These are phyloP conservation scores for Lacerta bilineata DNA, from an alignment of 2,797 vertebrate genomes.

Conservation along the genomic window DNA sequence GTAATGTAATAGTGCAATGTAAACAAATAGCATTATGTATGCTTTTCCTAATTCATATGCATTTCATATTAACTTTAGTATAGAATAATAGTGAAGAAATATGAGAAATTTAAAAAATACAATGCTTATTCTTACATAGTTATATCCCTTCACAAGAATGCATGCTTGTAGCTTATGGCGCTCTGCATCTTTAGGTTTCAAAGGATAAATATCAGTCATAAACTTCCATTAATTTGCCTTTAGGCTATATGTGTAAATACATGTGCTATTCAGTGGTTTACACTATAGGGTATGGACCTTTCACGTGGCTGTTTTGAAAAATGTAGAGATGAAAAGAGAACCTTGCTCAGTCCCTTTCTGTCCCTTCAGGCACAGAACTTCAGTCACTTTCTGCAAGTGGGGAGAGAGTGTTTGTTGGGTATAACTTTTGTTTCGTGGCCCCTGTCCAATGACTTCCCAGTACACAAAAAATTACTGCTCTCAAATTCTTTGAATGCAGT, in stretches of 20 bases:
- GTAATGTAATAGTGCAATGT: no score
- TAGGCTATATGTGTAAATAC: neutral
- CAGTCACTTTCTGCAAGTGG: fast-evolving
- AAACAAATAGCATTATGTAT: neutral
- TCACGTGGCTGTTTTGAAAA: neutral
- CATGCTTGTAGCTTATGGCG: neutral
- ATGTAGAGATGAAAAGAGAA: neutral
- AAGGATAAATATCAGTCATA: neutral
- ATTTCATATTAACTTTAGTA: neutral
- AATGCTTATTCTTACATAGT: neutral
- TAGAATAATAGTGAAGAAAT: neutral
- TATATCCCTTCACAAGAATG: neutral
- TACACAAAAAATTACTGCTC: slow-evolving; percentile 8
- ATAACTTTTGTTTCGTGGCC: slow-evolving; percentile 28
- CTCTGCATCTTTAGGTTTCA: neutral
- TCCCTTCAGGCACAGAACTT: neutral
- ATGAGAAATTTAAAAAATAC: neutral
- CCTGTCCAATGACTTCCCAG: slow-evolving; percentile 34
- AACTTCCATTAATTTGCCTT: neutral
- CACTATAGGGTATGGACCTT: neutral
- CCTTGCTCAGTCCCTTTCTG: neutral
- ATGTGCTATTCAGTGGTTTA: neutral
- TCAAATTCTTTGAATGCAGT: slow-evolving; percentile 30
- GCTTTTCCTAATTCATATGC: neutral
- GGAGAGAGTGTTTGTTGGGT: neutral